These are phyloP conservation scores for Mola mola DNA, from an alignment of 2,113 vertebrate genomes.

Conservation along the genomic window DNA sequence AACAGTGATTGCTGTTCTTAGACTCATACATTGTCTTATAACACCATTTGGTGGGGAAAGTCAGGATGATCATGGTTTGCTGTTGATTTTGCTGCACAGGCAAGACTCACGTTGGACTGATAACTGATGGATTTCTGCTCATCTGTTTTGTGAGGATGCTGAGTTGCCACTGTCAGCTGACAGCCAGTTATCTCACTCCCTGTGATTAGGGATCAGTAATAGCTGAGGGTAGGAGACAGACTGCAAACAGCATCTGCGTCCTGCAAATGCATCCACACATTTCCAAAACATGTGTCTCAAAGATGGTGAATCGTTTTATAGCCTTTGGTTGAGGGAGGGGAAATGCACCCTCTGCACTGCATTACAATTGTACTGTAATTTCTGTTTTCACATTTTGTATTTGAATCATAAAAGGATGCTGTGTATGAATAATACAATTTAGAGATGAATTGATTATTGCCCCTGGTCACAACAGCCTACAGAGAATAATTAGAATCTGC, in stretches of 20 bases:
- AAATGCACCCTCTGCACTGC: neutral
- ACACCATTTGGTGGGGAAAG: slow-evolving; percentile 6
- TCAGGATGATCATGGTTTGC: neutral
- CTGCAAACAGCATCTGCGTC: slow-evolving; percentile 47
- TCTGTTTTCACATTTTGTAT: too few species aligned
- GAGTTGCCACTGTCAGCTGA: slow-evolving; percentile 43
- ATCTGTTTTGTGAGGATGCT: slow-evolving; percentile 26
- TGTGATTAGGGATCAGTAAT: slow-evolving; percentile 60
- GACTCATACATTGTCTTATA: too few species aligned
- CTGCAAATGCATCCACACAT: slow-evolving; percentile 39
- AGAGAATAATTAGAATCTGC: too few species aligned
- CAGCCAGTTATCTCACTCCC: slow-evolving; percentile 48
- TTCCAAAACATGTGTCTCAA: slow-evolving; percentile 8
- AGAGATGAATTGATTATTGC: too few species aligned
- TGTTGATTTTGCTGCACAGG: neutral
- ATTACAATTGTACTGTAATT: too few species aligned
- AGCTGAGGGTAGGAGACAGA: slow-evolving; percentile 30
- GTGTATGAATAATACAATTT: too few species aligned
- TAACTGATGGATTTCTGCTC: slow-evolving; percentile 41
- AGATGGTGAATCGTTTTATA: slow-evolving; percentile 8
- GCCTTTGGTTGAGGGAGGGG: neutral
- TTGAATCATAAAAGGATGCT: too few species aligned
- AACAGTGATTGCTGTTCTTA: too few species aligned
- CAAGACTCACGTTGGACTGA: slow-evolving; percentile 16
- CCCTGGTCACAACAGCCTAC: too few species aligned